Evolutionary conservation across 2,888 invertebrate genomes (phyloP), one percentile per base, ranked within the genome.

Genomic region (Alloscopus bannaensis): DNA sequence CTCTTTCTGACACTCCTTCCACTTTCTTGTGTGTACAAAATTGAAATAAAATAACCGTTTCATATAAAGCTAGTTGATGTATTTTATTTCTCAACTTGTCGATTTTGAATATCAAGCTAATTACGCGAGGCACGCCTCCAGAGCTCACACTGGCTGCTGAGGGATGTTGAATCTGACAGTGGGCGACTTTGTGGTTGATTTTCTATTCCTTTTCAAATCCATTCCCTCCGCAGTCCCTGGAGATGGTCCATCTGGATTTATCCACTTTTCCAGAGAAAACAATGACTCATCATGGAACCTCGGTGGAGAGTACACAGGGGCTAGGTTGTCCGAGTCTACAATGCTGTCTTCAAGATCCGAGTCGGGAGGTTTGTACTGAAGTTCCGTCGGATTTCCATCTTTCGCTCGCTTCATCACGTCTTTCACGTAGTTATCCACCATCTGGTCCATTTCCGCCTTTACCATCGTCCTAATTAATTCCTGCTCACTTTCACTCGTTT

Each of bases 401-500:
- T 50, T 40, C n/a, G 57, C 40, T 18, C 59, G n/a, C 18, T 70
- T 24, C 24, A 72, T 6, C 3, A 24, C 62, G n/a, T 40, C 50
- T 28, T 50, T 55, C 8, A 77, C 71, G n/a, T 77, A 64, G 3
- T 40, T 11, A 28, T 76, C 31, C 24, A 81, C 55, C 36, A 81
- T 76, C 31, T 45, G 16, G 18, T 76, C 71, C 66, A 81, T 57
- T 29, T 81, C 76, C 1, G 70, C 81, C 26, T 71, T 70, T 0
- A 81, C 81, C 71, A 81, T 59, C n/a, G 76, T 36, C n/a, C 66
- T 71, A 24, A 81, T 81, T 2, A 81, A 20, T 22, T n/a, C 59
- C 24, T 71, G 55, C n/a, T 81, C 81, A 52, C 81, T 81, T 22
- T 20, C 20, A 1, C 71, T 50, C 11, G 11, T 26, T 11, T 45